Evolutionary conservation across 2,888 invertebrate genomes (phyloP), one percentile per base, ranked within the genome.

Genomic region (Artemia sinica): DNA sequence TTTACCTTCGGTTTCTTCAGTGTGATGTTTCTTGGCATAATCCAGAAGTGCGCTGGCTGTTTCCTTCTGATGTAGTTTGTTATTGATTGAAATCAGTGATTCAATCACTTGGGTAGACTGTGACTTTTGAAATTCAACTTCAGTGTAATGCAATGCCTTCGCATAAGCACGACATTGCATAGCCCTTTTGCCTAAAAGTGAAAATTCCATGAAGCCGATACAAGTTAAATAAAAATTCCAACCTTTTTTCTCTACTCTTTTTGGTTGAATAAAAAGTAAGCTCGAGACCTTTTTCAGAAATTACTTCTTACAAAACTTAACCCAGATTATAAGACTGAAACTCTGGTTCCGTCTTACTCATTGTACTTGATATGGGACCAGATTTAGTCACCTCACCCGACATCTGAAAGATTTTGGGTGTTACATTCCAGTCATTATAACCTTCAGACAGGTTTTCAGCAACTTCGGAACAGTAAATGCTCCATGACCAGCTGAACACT

Each of bases 21-120:
- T 86, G 49, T 87, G 84, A 75, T 88, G 84, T 28, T 84, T 87
- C 84, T 90, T 91, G 4, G 93, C 93, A 75, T 91, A 88, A 75
- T 91, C 89, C 6, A 98, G 78, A 2, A 92, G 79, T 13, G 79
- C 78, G 75, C 92, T 91, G 0, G 98, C 97, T 0, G 97, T 96
- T 78, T 98, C 98, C 72, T 95, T 92, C 76, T 97, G 96, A 76
- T 97, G 96, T 49, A 99, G 80, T 78, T 98, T 97, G 77, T 98
- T 98, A 77, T 98, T 98, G 72, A 97, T 97, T 66, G 88, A 88
- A 74, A 97, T 96, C 1, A 97, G 80, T 0, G 93, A 87, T 77
- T 96, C 96, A 11, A 96, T 86, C 0, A 95, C 91, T n/a, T 69
- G 87, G 11, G 91, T 86, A 71, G 86, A 90, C 2, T 88, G 85